Evolutionary conservation across 2,797 vertebrate species (phyloP).

Genomic region (Decapterus maruadsi): DNA sequence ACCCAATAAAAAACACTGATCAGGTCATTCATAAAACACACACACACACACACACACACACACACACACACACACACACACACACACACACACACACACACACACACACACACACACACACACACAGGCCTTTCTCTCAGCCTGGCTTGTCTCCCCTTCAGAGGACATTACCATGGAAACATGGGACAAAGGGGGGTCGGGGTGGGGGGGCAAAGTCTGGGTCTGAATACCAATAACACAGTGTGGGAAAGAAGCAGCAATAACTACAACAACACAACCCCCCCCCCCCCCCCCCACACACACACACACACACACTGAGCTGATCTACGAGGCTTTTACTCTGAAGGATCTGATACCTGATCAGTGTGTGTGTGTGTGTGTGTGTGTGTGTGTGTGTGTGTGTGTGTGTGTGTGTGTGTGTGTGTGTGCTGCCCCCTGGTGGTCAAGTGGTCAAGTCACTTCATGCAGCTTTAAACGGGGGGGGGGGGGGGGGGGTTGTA

Average conservation of each 20-base stretch:
- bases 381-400: too few relatives aligned
- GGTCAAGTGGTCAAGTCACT: too few relatives aligned
- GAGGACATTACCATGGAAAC: constrained; percentile 63
- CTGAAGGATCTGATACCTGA: too few relatives aligned
- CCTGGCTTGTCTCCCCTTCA: constrained; percentile 36
- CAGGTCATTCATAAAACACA: background rate
- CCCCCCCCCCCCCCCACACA: background rate
- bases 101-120: background rate
- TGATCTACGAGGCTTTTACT: too few relatives aligned
- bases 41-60: constrained; percentile 2
- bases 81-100: constrained; percentile 10
- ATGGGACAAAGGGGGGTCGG: constrained; percentile 56
- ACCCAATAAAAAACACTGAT: too few relatives aligned
- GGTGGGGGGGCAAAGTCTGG: constrained; percentile 32
- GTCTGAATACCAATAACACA: constrained; percentile 64
- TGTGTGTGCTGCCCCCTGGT: too few relatives aligned
- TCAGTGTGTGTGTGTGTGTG: too few relatives aligned
- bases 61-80: constrained; percentile 1
- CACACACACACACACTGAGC: background rate
- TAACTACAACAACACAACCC: constrained; percentile 1
- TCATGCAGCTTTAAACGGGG: background rate
- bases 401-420: too few relatives aligned
- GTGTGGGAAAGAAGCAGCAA: constrained; percentile 61
- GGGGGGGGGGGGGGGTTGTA: too few relatives aligned
- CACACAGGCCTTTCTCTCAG: constrained; percentile 31